These are phyloP conservation scores for Oreortyx pictus DNA, from an alignment of 2,797 vertebrate genomes.

Conservation along the genomic window DNA sequence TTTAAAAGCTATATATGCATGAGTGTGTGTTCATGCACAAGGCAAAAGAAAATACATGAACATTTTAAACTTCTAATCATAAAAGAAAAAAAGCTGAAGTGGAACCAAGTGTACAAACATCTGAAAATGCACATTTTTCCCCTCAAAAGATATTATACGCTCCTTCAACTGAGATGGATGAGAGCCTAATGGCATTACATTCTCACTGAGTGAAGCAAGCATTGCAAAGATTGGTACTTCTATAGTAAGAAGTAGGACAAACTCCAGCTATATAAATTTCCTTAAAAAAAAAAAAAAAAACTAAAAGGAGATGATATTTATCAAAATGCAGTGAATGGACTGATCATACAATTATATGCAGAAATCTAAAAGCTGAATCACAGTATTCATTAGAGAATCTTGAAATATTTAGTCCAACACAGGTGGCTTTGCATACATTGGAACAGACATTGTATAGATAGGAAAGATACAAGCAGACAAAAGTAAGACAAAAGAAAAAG, in stretches of 20 bases:
- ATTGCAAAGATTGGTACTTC: not conserved
- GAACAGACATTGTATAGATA: not conserved
- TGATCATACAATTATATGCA: not conserved
- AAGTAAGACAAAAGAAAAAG: not conserved
- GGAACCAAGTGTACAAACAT: not conserved
- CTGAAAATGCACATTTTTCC: not conserved
- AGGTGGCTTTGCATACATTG: not conserved
- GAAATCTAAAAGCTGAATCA: not conserved
- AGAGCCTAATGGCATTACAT: not conserved
- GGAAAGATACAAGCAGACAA: not conserved
- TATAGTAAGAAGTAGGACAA: not conserved
- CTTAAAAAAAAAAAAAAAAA: not conserved
- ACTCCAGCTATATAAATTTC: not conserved
- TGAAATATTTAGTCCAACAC: not conserved
- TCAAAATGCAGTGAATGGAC: not conserved
- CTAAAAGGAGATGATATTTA: not conserved
- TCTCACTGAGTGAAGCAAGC: not conserved
- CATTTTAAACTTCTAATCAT: not conserved
- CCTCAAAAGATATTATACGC: not conserved
- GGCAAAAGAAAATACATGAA: not conserved
- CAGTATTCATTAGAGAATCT: not conserved
- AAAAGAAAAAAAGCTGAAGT: too few relatives aligned
- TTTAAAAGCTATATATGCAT: not conserved
- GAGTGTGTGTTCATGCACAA: not conserved
- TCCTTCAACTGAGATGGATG: not conserved